Evolutionary conservation across 2,888 invertebrate species (phyloP).

Genomic region (Pammene fasciana): DNA sequence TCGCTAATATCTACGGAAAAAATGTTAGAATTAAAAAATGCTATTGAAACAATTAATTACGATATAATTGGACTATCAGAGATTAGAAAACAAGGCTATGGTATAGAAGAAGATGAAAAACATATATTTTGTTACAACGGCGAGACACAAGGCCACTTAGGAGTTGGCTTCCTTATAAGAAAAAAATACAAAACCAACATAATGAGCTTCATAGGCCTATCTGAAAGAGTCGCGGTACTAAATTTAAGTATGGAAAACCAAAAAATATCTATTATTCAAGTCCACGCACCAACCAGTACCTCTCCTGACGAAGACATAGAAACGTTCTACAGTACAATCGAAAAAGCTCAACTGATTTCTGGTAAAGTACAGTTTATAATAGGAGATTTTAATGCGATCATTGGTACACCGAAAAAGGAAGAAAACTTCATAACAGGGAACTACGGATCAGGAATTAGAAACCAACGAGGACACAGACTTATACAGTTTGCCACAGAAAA

Average conservation of each 20-base stretch:
- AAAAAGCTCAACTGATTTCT: neutral
- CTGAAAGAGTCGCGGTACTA: constrained; percentile 1
- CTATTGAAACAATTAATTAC: too few relatives aligned
- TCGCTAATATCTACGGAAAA: constrained; percentile 3
- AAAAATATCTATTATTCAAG: neutral
- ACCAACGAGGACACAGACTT: too few relatives aligned
- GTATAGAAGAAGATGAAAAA: too few relatives aligned
- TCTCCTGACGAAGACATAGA: neutral
- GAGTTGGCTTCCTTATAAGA: neutral
- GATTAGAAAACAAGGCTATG: too few relatives aligned
- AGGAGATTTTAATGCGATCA: too few relatives aligned
- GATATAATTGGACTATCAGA: too few relatives aligned
- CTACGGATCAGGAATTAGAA: too few relatives aligned
- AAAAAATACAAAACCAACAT: constrained; percentile 6
- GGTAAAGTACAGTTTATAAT: neutral
- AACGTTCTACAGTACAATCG: neutral
- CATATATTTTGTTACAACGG: constrained; percentile 6
- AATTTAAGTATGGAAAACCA: neutral
- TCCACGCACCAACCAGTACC: neutral
- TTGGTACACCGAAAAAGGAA: too few relatives aligned
- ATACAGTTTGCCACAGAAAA: too few relatives aligned
- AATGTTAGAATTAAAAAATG: neutral
- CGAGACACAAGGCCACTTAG: neutral
- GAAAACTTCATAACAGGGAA: too few relatives aligned
- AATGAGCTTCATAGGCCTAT: neutral